Evolutionary conservation across 2,888 invertebrate genomes (phyloP), one percentile per base, ranked within the genome.

Genomic region (Drosophila meridiana): DNA sequence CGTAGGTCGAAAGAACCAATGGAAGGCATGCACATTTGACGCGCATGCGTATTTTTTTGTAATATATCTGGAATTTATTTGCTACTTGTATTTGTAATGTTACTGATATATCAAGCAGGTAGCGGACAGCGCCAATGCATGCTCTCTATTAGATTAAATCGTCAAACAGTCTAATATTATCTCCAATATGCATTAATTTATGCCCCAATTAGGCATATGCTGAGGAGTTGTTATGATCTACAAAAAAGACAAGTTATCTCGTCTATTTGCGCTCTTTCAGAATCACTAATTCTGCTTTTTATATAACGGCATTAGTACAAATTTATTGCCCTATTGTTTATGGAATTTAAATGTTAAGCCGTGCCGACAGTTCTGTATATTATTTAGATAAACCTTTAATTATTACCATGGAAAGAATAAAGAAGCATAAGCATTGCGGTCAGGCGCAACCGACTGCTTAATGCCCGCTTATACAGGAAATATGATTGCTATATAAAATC

Each of bases 21-120:
- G 78, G 74, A 70, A 70, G 43, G 48, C 65, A 82, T 72, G 69
- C 80, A 82, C 68, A 75, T 69, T 71, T 69, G 20, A 76, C 65
- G 83, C 87, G 87, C 90, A 76, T 50, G 87, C 69, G 48, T 38
- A 63, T 14, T 53, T 14, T 8, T 7, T 8, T n/a, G 43, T 14
- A 70, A 72, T 20, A 45, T 45, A 32, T 50, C 55, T 74, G 75
- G 67, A 55, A 67, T 52, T 58, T 52, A 63, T 60, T 45, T 20
- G 60, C 47, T 45, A 55, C 34, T 28, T 55, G 7, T 48, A 43
- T 75, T 76, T 76, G 28, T 55, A 38, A 14, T 57, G 56, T 32
- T 30, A 42, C 56, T 42, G 32, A 57, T 42, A 20, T 32, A 43
- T 42, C 14, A 32, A 56, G 1, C 56, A 56, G 38, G 26, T 34